Percentiles rank a stretch among this genome's conserved stretches.
These are phyloP conservation scores for Anastrepha obliqua DNA, from an alignment of 1,140 invertebrate genomes.

Conservation along the genomic window DNA sequence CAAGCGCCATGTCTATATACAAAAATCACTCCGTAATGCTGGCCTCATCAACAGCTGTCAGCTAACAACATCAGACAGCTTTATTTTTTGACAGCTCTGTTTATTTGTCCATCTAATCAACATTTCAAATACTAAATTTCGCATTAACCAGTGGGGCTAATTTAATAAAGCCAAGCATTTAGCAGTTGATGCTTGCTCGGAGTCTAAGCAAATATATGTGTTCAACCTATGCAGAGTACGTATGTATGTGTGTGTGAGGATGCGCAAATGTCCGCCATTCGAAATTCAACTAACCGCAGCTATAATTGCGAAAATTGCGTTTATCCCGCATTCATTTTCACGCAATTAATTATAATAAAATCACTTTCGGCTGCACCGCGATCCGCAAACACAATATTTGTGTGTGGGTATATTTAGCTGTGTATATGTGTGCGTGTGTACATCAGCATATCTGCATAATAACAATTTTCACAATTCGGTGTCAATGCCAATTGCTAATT, in stretches of 20 bases:
- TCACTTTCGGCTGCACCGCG: slow-evolving; percentile 2
- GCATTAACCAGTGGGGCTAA: neutral
- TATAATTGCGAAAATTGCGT: slow-evolving; percentile 26
- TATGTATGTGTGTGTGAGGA: neutral
- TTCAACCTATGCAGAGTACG: neutral
- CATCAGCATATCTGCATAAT: neutral
- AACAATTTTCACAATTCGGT: slow-evolving; percentile 43
- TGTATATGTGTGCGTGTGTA: neutral
- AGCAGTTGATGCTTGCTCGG: too few species aligned
- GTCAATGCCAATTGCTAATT: slow-evolving; percentile 39
- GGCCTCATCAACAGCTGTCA: neutral
- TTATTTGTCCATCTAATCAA: neutral
- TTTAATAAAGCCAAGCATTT: neutral
- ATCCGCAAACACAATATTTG: neutral
- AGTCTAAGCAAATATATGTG: too few species aligned
- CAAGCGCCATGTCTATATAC: too few species aligned
- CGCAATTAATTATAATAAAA: slow-evolving; percentile 50
- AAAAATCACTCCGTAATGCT: neutral
- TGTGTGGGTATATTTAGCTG: neutral
- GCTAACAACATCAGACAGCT: neutral
- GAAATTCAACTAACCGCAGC: slow-evolving; percentile 13
- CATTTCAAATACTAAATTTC: neutral
- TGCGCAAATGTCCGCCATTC: neutral
- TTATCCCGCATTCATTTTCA: slow-evolving; percentile 31
- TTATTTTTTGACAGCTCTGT: neutral